Base-by-base conservation (phyloP, 2,888 invertebrate genomes). In the Mythimna lalbum region DNA sequence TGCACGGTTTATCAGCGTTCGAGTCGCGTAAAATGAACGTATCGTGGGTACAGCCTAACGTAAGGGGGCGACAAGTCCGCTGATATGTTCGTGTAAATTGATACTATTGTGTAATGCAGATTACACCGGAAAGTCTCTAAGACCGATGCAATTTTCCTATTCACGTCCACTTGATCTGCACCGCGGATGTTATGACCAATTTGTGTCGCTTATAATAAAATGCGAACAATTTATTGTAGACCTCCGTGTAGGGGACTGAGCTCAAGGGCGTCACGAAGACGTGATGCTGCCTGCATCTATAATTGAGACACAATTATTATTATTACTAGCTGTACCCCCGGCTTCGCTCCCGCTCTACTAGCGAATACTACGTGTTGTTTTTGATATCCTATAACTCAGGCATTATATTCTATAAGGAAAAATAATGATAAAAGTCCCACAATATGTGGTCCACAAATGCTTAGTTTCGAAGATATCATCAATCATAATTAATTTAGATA, bases 71-170 rank as follows among this genome's bases (percentile, higher is more conserved):
- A 55, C 5, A 17, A 12, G 7, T 12, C n/a, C 19, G 1, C 21
- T 53, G 12, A 9, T 31, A 27, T 21, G 19, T 12, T 17, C 17
- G 36, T 7, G 33, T 33, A 33, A 1, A 33, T 9, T 33, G 33
- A 27, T 27, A 27, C 10, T 2, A 47, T 47, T 31, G 12, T 47
- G 12, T 39, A 31, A 27, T 65, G 27, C 66, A 55, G 75, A 64
- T n/a, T 52, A n/a, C 73, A 21, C 74, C 17, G 50, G 31, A 67
- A 33, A 56, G 39, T 19, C 49, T 57, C 33, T 50, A 23, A 43
- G 27, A 17, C 31, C 50, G n/a, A 23, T 63, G 62, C 79, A 72
- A 78, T 72, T 78, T 78, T 68, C 36, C 27, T 68, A 63, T 75
- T 63, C 10, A 47, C 39, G 12, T 5, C 50, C 52, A 60, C 65